Percentiles rank a stretch among this genome's conserved stretches.
Conservation (phyloP, 2,888 invertebrate species). For the Subacronicta megacephala region DNA sequence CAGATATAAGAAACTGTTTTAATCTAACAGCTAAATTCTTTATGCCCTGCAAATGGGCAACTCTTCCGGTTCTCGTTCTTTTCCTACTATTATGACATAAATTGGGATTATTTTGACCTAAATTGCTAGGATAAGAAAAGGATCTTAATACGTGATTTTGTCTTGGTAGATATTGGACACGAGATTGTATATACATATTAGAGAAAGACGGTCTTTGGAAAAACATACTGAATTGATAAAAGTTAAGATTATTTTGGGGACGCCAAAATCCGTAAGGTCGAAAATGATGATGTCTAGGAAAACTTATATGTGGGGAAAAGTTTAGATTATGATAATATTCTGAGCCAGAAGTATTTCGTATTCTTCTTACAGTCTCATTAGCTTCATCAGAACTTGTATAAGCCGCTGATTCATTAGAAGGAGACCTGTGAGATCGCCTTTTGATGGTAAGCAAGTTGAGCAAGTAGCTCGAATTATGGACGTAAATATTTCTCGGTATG, state of each 20-base stretch:
- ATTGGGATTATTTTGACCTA: constrained; percentile 36
- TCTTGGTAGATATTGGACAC: constrained; percentile 61
- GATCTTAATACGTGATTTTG: constrained; percentile 50
- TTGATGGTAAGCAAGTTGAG: constrained; percentile 69
- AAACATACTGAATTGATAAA: constrained; percentile 64
- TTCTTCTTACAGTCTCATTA: constrained; percentile 66
- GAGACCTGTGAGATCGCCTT: constrained; percentile 49
- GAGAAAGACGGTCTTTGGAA: constrained; percentile 66
- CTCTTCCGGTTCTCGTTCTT: constrained; percentile 55
- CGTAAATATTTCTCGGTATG: constrained; percentile 73
- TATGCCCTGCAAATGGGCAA: constrained; percentile 67
- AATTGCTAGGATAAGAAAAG: constrained; percentile 25
- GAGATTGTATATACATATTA: constrained; percentile 57
- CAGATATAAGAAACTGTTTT: constrained; percentile 58
- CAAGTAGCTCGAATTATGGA: constrained; percentile 71
- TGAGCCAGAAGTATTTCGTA: constrained; percentile 55
- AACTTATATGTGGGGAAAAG: constrained; percentile 38
- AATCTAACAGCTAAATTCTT: constrained; percentile 65
- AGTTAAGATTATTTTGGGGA: constrained; percentile 60
- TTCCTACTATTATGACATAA: constrained; percentile 50
- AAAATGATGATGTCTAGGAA: constrained; percentile 48
- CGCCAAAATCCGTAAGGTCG: constrained; percentile 66
- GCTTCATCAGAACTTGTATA: constrained; percentile 70
- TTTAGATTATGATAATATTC: constrained; percentile 44
- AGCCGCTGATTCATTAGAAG: constrained; percentile 55